Evolutionary conservation across 2,113 vertebrate genomes (phyloP).

Genomic region (Heterotilapia buettikoferi): DNA sequence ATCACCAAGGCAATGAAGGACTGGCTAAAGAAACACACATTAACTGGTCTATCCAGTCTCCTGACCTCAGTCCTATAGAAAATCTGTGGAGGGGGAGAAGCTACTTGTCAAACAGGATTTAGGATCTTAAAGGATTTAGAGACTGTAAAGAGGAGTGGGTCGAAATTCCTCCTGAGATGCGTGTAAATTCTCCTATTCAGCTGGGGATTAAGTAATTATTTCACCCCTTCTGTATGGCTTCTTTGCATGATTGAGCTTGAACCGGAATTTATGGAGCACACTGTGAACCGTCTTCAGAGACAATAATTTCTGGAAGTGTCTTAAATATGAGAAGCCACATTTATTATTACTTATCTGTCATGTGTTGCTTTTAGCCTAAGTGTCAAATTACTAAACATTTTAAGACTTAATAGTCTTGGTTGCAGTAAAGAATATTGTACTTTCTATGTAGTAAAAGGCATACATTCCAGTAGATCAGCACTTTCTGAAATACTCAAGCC

Average conservation of each 20-base stretch:
- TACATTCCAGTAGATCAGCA: not conserved
- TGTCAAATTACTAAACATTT: not conserved
- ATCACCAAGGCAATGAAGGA: not conserved
- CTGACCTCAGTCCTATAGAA: no score
- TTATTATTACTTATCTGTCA: no score
- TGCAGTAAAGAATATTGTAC: not conserved
- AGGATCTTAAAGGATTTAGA: no score
- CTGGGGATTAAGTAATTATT: not conserved
- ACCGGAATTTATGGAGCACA: not conserved
- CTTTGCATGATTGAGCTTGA: not conserved
- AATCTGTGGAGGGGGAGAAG: no score
- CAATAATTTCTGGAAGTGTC: no score
- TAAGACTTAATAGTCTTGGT: not conserved
- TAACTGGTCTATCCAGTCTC: not conserved
- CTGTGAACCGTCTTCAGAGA: not conserved
- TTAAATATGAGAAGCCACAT: no score
- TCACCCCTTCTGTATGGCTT: not conserved
- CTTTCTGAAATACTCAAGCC: not conserved
- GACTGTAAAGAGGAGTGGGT: no score
- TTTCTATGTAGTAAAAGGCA: not conserved
- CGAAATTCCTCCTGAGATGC: no score
- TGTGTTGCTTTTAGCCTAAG: not conserved
- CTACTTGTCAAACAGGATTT: no score
- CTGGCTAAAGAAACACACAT: not conserved
- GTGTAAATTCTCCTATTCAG: not conserved